Conservation (phyloP, 2,888 invertebrate species). For the Chloroclysta siterata region DNA sequence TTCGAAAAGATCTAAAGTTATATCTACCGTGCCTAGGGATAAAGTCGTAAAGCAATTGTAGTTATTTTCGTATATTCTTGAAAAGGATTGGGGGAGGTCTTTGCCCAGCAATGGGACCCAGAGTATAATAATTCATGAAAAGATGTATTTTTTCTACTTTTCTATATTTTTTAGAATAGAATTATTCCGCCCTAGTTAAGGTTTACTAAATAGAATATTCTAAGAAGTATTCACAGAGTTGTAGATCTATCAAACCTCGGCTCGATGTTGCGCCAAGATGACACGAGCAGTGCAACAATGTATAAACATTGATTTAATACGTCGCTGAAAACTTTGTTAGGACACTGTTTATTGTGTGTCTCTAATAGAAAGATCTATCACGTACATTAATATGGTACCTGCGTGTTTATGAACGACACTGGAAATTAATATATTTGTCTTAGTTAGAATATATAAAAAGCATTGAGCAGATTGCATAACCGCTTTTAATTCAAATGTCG, state of each 20-base stretch:
- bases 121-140: too few species aligned
- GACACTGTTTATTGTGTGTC: slow-evolving; percentile 11
- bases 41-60: too few species aligned
- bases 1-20: too few species aligned
- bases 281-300: slow-evolving; percentile 6
- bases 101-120: too few species aligned
- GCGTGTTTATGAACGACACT: slow-evolving; percentile 7
- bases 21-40: too few species aligned
- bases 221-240: background rate
- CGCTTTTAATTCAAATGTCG: background rate
- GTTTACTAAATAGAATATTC: background rate
- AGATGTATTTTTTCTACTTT: too few species aligned
- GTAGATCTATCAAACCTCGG: background rate
- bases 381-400: slow-evolving; percentile 8
- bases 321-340: slow-evolving; percentile 4
- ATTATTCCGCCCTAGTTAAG: background rate
- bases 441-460: background rate
- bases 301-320: slow-evolving; percentile 4
- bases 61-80: too few species aligned
- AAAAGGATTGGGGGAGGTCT: too few species aligned
- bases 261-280: background rate
- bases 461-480: background rate
- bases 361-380: slow-evolving; percentile 17
- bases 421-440: background rate
- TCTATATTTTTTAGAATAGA: too few species aligned